Evolutionary conservation across 2,113 vertebrate species (phyloP).

Genomic region (Pyrgilauda ruficollis): DNA sequence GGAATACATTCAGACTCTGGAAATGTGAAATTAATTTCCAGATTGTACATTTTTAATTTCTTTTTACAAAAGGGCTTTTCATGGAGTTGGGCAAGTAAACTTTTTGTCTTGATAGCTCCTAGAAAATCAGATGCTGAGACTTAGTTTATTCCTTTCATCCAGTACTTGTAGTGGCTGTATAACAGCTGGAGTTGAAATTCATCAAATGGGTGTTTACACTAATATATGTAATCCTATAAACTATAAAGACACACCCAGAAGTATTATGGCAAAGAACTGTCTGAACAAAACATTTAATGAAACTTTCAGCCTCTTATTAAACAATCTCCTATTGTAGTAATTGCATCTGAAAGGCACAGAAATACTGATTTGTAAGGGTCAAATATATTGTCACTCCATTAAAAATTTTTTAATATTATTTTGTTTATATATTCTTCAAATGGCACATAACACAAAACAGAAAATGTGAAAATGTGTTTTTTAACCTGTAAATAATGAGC

Average conservation of each 20-base stretch:
- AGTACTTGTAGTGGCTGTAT: neutral
- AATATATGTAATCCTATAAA: neutral
- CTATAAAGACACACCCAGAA: neutral
- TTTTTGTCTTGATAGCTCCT: neutral
- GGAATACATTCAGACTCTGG: neutral
- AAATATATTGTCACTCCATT: neutral
- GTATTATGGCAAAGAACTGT: neutral
- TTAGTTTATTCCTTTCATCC: neutral
- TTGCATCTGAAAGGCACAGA: neutral
- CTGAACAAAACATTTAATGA: neutral
- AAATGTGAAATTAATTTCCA: neutral
- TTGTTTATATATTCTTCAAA: neutral
- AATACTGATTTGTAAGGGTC: neutral
- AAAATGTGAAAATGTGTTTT: rapidly evolving
- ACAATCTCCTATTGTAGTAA: neutral
- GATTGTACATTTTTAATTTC: neutral
- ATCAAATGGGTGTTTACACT: constrained; percentile 1
- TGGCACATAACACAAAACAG: neutral
- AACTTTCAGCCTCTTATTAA: neutral
- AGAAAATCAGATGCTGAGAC: neutral
- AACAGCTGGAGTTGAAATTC: constrained; percentile 45
- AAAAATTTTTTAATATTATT: neutral
- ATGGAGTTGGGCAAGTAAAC: neutral
- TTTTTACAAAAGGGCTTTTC: neutral
- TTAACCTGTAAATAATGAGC: neutral